Base-by-base conservation (phyloP, 1,140 invertebrate genomes). In the Homarus americanus region DNA sequence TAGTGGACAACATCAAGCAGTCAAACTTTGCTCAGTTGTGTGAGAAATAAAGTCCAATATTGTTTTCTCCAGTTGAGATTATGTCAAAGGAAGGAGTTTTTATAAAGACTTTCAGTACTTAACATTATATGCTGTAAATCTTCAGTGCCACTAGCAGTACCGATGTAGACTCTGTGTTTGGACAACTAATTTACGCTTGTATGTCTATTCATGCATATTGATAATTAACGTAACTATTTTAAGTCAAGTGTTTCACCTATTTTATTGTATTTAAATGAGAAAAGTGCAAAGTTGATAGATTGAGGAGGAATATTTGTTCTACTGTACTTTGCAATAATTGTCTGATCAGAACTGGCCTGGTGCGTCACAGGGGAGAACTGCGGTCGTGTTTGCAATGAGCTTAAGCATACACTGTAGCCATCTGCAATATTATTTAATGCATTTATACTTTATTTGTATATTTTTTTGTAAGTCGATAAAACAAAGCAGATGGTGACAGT, bases 301-400 rank as follows among this genome's bases (percentile, higher is more conserved):
- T n/a, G n/a, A n/a, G n/a, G n/a, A n/a, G n/a, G n/a, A n/a, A n/a
- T n/a, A n/a, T n/a, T n/a, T n/a, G n/a, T n/a, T n/a, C n/a, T n/a
- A n/a, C n/a, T n/a, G n/a, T n/a, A n/a, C 53, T 58, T 20, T 15
- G 24, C 12, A 3, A 49, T 49, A 49, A 7, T 49, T 20, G 53
- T 24, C 63, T 69, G 63, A 69, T 7, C 28, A 69, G 32, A 69
- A 69, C 32, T 69, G 4, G 0, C 5, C n/a, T 69, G 63, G n/a
- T 69, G 5, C 32, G 32, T 7, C 63, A 2, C 32, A 69, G 4
- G n/a, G 63, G 63, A 32, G 1, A 69, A 32, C 63, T 69, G 32
- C 32, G 63, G 63, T 69, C 63, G 63, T 69, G 63, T 69, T 69
- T 69, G 63, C 63, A 32, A 69, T 32, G 63, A 69, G 4, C 28